phyloP scores from a whole-genome alignment of 2,797 vertebrate genomes.

The Salarias fasciatus region DNA sequence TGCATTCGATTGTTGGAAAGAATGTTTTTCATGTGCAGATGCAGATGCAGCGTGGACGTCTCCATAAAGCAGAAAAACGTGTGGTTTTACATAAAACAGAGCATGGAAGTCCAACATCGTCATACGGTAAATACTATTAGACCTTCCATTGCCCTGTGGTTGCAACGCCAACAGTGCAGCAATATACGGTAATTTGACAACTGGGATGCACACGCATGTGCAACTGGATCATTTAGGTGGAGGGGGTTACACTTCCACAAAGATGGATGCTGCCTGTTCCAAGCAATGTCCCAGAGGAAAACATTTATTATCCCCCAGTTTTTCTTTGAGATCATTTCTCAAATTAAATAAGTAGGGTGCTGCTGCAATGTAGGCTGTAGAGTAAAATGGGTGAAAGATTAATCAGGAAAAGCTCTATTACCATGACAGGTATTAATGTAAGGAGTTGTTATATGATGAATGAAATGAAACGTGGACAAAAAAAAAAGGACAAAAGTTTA shows the following conservation, averaged over 20 bases:
- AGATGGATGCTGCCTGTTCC: constrained; percentile 68
- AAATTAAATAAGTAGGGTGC: constrained; percentile 81
- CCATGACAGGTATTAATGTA: constrained; percentile 78
- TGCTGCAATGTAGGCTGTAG: constrained; percentile 49
- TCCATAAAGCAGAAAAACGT: constrained; percentile 34
- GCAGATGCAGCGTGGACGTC: constrained; percentile 46
- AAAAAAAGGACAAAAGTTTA: constrained; percentile 56
- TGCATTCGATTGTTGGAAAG: constrained; percentile 50
- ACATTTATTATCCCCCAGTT: constrained; percentile 77
- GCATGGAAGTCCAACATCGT: neutral
- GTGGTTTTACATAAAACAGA: constrained; percentile 1
- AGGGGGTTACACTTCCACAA: constrained; percentile 40
- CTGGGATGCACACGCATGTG: constrained; percentile 37
- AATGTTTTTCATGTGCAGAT: constrained; percentile 39
- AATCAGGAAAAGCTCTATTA: constrained; percentile 82
- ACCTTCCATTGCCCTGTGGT: neutral
- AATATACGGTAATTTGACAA: constrained; percentile 58
- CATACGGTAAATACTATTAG: constrained; percentile 18
- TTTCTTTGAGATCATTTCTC: constrained; percentile 76
- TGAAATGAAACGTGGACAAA: constrained; percentile 65
- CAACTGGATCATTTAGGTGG: constrained; percentile 40
- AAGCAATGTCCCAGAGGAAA: constrained; percentile 69
- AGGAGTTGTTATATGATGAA: constrained; percentile 70
- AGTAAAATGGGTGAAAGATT: constrained; percentile 79
- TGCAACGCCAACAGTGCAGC: constrained; percentile 8